Evolutionary conservation across 1,140 invertebrate species (phyloP), one percentile per base, ranked within the genome.

Genomic region (Onthophagus taurus): DNA sequence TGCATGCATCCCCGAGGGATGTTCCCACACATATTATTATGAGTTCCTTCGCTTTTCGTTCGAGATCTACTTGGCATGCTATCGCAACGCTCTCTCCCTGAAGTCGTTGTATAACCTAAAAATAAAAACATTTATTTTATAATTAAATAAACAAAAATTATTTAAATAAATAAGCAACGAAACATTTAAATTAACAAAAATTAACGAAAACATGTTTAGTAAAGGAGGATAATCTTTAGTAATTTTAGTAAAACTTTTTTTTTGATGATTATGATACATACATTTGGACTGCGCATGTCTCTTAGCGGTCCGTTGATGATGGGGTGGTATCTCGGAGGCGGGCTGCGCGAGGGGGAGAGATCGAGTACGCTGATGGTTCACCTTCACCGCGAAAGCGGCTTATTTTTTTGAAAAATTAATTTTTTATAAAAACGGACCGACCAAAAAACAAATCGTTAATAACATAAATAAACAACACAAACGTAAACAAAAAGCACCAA

Each of bases 71-170:
- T 79, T 11, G 82, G 85, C 67, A 87, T 75, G 60, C 81, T 87
- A 58, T 85, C 86, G 59, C 80, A 86, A 26, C 84, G 73, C 49
- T 85, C 84, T 33, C 85, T 74, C 47, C 63, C 65, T n/a, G n/a
- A n/a, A n/a, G n/a, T n/a, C n/a, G n/a, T n/a, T n/a, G n/a, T n/a
- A n/a, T n/a, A n/a, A n/a, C n/a, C n/a, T n/a, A 26, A 26, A 26
- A 26, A 26, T 7, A 26, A 26, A 26, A 26, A 26, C 6, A 26
- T 7, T 26, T 26, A 26, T n/a, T 7, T 7, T 26, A 26, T n/a
- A 26, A 26, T 7, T n/a, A 26, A 26, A 26, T n/a, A 26, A 26
- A 26, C n/a, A 26, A 26, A 7, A 26, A 26, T n/a, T 7, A 26
- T 7, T 26, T 26, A 26, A 6, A 26, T 26, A 26, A 26, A 26